These are phyloP conservation scores for Cephalopachus bancanus DNA, from an alignment of 2,797 vertebrate species.

Conservation along the genomic window DNA sequence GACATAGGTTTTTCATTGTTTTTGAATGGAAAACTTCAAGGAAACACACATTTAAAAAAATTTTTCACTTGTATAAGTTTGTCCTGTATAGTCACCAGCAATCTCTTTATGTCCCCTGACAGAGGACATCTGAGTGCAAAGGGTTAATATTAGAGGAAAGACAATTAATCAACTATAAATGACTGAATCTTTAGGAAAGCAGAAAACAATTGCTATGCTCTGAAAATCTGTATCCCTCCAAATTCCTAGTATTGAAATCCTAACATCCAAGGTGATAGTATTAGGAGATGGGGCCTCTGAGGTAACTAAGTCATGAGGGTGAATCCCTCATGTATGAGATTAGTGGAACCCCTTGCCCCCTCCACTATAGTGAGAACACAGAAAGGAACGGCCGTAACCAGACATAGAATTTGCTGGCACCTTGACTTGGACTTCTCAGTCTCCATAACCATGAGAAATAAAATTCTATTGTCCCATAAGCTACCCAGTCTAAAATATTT, in stretches of 20 bases:
- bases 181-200: constrained; percentile 28
- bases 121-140: too few species aligned
- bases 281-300: background rate
- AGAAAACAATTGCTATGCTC: background rate
- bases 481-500: background rate
- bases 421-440: background rate
- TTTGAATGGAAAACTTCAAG: too few species aligned
- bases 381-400: background rate
- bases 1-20: too few species aligned
- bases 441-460: background rate
- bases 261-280: background rate
- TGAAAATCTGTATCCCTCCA: background rate
- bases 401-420: background rate
- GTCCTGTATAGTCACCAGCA: too few species aligned
- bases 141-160: background rate
- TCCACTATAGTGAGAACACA: background rate
- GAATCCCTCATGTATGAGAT: background rate
- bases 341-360: background rate
- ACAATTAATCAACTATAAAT: background rate
- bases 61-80: too few species aligned
- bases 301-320: background rate
- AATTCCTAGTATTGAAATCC: background rate
- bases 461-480: background rate
- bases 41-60: too few species aligned
- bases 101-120: too few species aligned